Evolutionary conservation across 2,113 vertebrate species (phyloP), one percentile per base, ranked within the genome.

Genomic region (Onychostoma macrolepis): DNA sequence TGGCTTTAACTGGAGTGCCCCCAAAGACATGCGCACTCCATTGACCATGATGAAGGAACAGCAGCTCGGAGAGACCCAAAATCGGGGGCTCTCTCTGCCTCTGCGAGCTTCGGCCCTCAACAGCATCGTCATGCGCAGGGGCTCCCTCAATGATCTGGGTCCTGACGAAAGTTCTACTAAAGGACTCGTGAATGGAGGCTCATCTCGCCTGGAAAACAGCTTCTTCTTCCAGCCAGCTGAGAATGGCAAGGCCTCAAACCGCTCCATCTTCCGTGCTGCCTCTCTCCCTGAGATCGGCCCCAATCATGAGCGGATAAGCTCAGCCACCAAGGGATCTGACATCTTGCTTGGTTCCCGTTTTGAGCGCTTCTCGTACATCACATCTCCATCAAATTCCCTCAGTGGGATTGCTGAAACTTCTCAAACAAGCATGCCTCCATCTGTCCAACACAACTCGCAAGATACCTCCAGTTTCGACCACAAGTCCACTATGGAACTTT

Each of bases 181-280:
- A 10, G 33, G 12, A 10, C 84, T 92, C 2, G 1, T 88, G 4
- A 96, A 96, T 63, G 95, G 94, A 9, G 90, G 61, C 0, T 72
- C 92, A 89, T 99, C 98, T 0, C 96, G 97, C 1, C 94, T 99
- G 15, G 96, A 96, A 75, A 95, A 92, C 89, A 99, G 97, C 3
- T 26, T 97, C 83, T 94, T 99, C 85, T 98, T 97, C 53, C 71
- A 81, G 6, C 1, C 90, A 87, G 30, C 89, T 53, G 94, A 95
- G 15, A 95, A 92, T 2, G 87, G 86, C 3, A 56, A 74, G 0
- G 17, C 91, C 6, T 4, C 83, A 17, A 0, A 88, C 2, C 86
- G 81, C 4, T 6, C 89, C 0, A 21, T 93, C n/a, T 89, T 90
- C 84, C 89, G 88, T 19, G 26, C 92, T 4, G 1, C 76, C 53